Evolutionary conservation across 2,113 vertebrate genomes (phyloP), one percentile per base, ranked within the genome.

Genomic region (Chaetodon auriga): DNA sequence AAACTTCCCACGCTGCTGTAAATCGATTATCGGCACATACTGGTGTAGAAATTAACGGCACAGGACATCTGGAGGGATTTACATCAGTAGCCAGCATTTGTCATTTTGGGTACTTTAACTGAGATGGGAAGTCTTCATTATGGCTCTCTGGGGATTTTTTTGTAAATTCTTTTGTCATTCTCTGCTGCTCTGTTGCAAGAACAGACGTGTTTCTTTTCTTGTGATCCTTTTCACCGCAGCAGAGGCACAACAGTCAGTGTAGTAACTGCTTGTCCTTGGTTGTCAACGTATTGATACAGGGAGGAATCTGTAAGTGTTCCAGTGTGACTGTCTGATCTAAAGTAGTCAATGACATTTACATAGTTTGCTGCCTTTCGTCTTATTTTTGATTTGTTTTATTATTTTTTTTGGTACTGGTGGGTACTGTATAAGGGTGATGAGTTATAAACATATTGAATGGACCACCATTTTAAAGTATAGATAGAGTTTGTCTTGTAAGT

Each of bases 171-270:
- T 38, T 35, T 48, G 25, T 51, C 15, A 75, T 48, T 43, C 43
- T n/a, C 46, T 57, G 14, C 12, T n/a, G 15, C 1, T 35, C 2
- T 71, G 41, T 53, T 53, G 48, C 38, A 78, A 68, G 21, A 72
- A 48, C 30, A 60, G 51, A 61, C 2, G 0, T 19, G 55, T 36
- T 48, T 70, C 43, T 43, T 23, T 4, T 45, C 43, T 45, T 45
- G 2, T 35, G 35, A 48, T 23, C 35, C 14, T 64, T 76, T 55
- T 30, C 19, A 25, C 48, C 16, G 55, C 58, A 70, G 43, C 38
- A 74, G 46, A 60, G 10, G 8, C n/a, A 51, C 60, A 81, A 81
- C 15, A 35, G 7, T 6, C n/a, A 61, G 45, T 38, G 74, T 66
- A 82, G 82, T 57, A 78, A 80, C 57, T 19, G 10, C n/a, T 10